Conservation (phyloP, 1,140 invertebrate genomes). For the Drosophila ficusphila region DNA sequence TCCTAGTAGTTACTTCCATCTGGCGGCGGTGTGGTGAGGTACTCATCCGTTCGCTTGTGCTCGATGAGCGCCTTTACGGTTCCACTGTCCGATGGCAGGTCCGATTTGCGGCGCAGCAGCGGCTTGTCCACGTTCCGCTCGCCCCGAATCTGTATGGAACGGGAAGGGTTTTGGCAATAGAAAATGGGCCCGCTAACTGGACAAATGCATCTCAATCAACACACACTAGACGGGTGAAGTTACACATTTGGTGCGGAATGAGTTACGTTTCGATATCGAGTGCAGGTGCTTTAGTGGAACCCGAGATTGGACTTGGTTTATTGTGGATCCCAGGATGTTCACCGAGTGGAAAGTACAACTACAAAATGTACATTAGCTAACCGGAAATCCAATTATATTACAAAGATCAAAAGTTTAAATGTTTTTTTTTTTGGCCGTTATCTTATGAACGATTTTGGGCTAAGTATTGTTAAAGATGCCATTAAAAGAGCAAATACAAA, state of each 20-base stretch:
- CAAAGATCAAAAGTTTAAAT: too few relatives aligned
- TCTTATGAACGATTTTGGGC: too few relatives aligned
- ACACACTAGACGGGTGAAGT: constrained; percentile 12
- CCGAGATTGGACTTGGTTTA: neutral
- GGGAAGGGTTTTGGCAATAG: constrained; percentile 50
- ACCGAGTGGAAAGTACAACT: constrained; percentile 5
- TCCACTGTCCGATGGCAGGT: constrained; percentile 95
- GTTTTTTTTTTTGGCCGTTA: too few relatives aligned
- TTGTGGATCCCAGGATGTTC: constrained; percentile 1
- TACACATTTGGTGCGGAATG: constrained; percentile 13
- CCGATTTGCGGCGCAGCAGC: constrained; percentile 95
- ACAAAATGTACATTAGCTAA: constrained; percentile 8
- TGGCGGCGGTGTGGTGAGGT: constrained; percentile 90
- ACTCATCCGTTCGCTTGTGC: constrained; percentile 96
- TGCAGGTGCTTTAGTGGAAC: constrained; percentile 8
- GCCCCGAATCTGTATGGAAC: constrained; percentile 70
- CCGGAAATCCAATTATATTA: neutral
- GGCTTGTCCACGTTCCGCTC: constrained; percentile 92
- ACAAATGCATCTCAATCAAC: constrained; percentile 1
- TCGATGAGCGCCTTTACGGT: constrained; percentile 95
- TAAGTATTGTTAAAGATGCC: too few relatives aligned
- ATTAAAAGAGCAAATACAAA: too few relatives aligned
- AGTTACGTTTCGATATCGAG: constrained; percentile 21
- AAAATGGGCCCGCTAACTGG: constrained; percentile 25
- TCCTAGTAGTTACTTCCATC: constrained; percentile 85